phyloP scores from a whole-genome alignment of 2,113 vertebrate species.

The zebrafish (Danio rerio) region GRCz12tu NC_133181.1:12116501-12117000 shows the following conservation, averaged over 20 bases:
- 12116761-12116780: conserved; percentile 3
- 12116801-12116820: conserved; percentile 34
- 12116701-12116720: neutral
- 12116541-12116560: too few relatives aligned
- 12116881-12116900: conserved; percentile 44
- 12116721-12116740: neutral
- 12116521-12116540: too few relatives aligned
- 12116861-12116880: conserved; percentile 1
- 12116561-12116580: too few relatives aligned
- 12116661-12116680: neutral
- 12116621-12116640: neutral
- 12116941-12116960: conserved; percentile 22
- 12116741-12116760: neutral
- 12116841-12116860: conserved; percentile 51
- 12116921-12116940: conserved; percentile 3
- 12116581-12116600: too few relatives aligned
- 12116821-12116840: conserved; percentile 27
- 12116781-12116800: neutral
- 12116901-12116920: conserved; percentile 11
- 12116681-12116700: neutral
- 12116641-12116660: neutral
- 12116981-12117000: neutral
- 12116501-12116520: too few relatives aligned
- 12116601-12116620: neutral
- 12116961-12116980: neutral